Evolutionary conservation across 2,113 vertebrate genomes (phyloP), one percentile per base, ranked within the genome.

Genomic region (Coryphaenoides rupestris): DNA sequence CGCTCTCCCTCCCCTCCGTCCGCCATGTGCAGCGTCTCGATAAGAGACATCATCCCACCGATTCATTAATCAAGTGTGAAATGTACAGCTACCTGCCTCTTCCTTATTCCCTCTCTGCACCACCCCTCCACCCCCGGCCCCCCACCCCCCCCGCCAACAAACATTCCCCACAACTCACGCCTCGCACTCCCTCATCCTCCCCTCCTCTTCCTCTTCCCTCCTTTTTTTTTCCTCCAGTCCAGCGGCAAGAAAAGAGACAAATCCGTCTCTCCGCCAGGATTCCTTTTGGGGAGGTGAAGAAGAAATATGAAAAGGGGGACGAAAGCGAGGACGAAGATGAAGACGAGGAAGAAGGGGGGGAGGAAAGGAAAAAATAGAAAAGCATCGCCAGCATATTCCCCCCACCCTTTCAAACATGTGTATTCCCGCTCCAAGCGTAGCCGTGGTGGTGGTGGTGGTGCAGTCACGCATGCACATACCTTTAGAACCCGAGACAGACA

Each of bases 31-130:
- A 76, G 74, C 73, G 73, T 75, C 83, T 87, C 87, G 87, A 89
- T 89, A 89, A 89, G 84, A 85, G 72, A 83, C 84, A 86, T 87
- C 86, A 87, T 87, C 79, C 84, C 84, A 86, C 83, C 84, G 86
- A 84, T 83, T 89, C 87, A 87, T 89, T 89, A 89, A 89, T 89
- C 87, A 89, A 84, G 77, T 85, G 87, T 84, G 87, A 87, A 87
- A 86, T 81, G 80, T 80, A 81, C 83, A 83, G 87, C 81, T 86
- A 87, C 87, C 86, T 87, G 84, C 80, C 78, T 66, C 80, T 83
- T 86, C 83, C 81, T 83, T 82, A 82, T 86, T 87, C 79, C 76
- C 68, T 83, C 81, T 77, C 64, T 69, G 77, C 76, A 69, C 69
- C 71, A 70, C 74, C 65, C 57, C 52, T 12, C 74, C 69, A 71